Percentiles rank a stretch among this genome's conserved stretches.
phyloP scores from a whole-genome alignment of 2,113 vertebrate genomes.

The Phalacrocorax pelagicus region DNA sequence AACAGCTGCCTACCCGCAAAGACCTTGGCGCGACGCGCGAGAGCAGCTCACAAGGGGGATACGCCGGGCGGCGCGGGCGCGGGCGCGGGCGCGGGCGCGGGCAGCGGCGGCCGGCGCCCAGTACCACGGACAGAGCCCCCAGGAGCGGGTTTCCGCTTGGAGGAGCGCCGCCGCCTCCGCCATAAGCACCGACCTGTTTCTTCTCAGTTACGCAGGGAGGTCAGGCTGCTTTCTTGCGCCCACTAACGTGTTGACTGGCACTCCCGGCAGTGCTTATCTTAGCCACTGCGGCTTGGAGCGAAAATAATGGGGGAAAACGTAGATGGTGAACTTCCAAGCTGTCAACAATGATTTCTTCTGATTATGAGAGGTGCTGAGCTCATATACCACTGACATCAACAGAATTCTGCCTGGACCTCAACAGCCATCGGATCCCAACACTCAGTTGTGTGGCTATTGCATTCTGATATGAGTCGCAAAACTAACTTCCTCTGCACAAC shows the following conservation, averaged over 20 bases:
- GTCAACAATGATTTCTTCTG: not conserved
- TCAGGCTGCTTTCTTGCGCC: not conserved
- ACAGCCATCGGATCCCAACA: not conserved
- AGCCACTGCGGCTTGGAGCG: not conserved
- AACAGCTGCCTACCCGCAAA: not conserved
- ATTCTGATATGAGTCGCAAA: not conserved
- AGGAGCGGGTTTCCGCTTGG: not conserved
- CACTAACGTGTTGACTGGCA: accelerated
- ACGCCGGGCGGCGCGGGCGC: not conserved
- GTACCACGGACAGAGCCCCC: slow-evolving; percentile 60
- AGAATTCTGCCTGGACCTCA: not conserved
- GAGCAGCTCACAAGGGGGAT: not conserved
- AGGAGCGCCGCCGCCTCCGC: not conserved
- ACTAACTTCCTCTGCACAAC: not conserved
- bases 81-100: not conserved
- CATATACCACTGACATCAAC: not conserved
- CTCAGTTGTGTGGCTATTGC: not conserved
- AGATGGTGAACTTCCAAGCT: not conserved
- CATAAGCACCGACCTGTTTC: not conserved
- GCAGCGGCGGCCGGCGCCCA: not conserved
- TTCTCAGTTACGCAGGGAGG: not conserved
- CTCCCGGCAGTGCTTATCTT: not conserved
- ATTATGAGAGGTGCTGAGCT: not conserved
- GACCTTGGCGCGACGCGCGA: not conserved
- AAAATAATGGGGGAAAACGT: not conserved